These are phyloP conservation scores for Trachythela sp. DNA, from an alignment of 64 coral and sea anemone species.

Conservation along the genomic window DNA sequence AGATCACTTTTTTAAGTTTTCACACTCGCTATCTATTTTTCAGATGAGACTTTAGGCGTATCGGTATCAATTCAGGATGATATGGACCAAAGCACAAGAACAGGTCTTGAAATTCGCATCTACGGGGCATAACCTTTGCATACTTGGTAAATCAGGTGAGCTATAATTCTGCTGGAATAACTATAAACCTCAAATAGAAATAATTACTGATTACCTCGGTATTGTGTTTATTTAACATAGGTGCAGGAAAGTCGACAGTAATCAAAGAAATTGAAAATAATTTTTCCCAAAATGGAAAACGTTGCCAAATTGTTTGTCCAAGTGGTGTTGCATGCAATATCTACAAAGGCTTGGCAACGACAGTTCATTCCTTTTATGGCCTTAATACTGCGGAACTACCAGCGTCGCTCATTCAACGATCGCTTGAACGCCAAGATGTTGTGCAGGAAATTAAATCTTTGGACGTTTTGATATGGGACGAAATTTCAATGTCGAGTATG, in stretches of 20 bases:
- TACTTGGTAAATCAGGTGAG: not conserved
- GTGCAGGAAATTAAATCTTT: not conserved
- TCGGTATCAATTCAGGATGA: no score
- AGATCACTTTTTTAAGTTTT: no score
- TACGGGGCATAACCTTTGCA: not conserved
- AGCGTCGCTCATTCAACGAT: not conserved
- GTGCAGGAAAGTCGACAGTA: slow-evolving; percentile 27
- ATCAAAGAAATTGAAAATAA: slow-evolving; percentile 18
- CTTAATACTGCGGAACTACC: slow-evolving; percentile 25
- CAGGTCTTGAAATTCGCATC: not conserved
- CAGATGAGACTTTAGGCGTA: no score
- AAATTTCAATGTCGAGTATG: no score
- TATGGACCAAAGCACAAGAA: not conserved
- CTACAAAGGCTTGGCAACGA: slow-evolving; percentile 9
- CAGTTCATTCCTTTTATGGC: slow-evolving; percentile 35
- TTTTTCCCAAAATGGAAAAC: not conserved
- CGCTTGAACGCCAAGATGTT: not conserved
- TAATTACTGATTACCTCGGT: no score
- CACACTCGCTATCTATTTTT: no score
- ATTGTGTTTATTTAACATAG: no score
- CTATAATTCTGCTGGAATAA: not conserved
- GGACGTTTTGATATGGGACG: slow-evolving; percentile 34
- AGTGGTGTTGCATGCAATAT: slow-evolving; percentile 25
- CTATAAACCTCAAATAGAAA: no score
- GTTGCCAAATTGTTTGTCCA: slow-evolving; percentile 15